Evolutionary conservation across 64 coral and sea anemone species (phyloP), one percentile per base, ranked within the genome.

Genomic region (Anthopleura sola): DNA sequence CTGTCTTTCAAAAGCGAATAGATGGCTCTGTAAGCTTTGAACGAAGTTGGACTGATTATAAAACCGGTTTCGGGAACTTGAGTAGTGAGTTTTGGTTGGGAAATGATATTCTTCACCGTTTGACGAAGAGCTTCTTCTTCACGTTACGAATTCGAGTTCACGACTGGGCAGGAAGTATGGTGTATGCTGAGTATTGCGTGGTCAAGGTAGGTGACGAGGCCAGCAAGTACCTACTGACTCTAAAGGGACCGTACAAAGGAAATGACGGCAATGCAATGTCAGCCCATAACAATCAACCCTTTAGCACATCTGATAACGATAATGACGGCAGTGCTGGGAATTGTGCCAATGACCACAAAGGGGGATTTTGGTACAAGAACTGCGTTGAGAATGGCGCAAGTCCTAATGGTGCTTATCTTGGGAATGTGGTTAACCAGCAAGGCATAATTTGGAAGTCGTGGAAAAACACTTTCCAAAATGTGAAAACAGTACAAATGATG

Each of bases 401-500:
- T 79, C 76, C 76, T 23, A 79, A 79, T 47, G 76, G 76, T 24
- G 44, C 10, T 26, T 79, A 79, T n/a, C 36, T 48, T 48, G 76
- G 76, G 9, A 79, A 79, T 20, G 76, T 48, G 3, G 36, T 79
- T 11, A 79, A 79, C 37, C 76, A 38, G 39, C 19, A 38, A n/a
- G 76, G 76, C 20, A 47, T 79, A 8, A 23, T 79, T 3, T 79
- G 76, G 76, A 79, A 79, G 24, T 79, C 76, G 17, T 79, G 76
- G 76, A 79, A 79, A 46, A 79, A 79, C 18, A 47, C 36, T 7
- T 48, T 79, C 6, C 38, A 79, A 20, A 79, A 79, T 79, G 13
- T 79, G 76, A 79, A 79, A 48, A 44, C 76, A 11, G 38, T 79
- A 20, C 76, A 79, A 33, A 79, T 79, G 76, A 79, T 79, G 76